Evolutionary conservation across 2,888 invertebrate genomes (phyloP).

Genomic region (Idaea biselata): DNA sequence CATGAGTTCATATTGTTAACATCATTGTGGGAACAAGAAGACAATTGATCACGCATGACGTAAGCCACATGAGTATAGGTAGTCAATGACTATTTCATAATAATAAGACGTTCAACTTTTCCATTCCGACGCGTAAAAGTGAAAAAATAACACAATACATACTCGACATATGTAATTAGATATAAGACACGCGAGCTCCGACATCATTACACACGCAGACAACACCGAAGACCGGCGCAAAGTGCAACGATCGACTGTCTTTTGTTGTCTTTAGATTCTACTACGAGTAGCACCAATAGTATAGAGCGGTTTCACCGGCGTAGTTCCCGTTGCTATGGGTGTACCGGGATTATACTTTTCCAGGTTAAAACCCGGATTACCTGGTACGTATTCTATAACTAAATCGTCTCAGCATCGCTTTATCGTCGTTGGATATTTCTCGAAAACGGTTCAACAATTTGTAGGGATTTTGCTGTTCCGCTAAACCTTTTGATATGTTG

Average conservation of each 20-base stretch:
- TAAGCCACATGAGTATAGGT: constrained; percentile 35
- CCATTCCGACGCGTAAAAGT: constrained; percentile 61
- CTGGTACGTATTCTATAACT: no score
- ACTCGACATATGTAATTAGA: constrained; percentile 57
- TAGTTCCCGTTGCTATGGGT: no score
- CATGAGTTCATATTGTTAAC: not conserved
- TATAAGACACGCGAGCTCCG: constrained; percentile 48
- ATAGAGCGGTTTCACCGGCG: no score
- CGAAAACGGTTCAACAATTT: no score
- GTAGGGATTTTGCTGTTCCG: no score
- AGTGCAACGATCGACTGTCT: constrained; percentile 6
- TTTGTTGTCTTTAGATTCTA: not conserved
- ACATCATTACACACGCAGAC: constrained; percentile 23
- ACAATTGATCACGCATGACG: constrained; percentile 34
- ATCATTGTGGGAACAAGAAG: constrained; percentile 12
- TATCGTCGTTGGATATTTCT: no score
- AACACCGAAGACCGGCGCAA: not conserved
- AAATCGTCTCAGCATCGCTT: no score
- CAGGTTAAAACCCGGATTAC: no score
- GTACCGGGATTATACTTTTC: no score
- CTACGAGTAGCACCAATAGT: no score
- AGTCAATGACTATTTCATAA: constrained; percentile 51
- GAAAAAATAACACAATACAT: constrained; percentile 67
- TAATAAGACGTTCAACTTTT: constrained; percentile 67
- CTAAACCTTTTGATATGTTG: no score